Evolutionary conservation across 1,140 invertebrate genomes (phyloP), one percentile per base, ranked within the genome.

Genomic region (Aphis gossypii): DNA sequence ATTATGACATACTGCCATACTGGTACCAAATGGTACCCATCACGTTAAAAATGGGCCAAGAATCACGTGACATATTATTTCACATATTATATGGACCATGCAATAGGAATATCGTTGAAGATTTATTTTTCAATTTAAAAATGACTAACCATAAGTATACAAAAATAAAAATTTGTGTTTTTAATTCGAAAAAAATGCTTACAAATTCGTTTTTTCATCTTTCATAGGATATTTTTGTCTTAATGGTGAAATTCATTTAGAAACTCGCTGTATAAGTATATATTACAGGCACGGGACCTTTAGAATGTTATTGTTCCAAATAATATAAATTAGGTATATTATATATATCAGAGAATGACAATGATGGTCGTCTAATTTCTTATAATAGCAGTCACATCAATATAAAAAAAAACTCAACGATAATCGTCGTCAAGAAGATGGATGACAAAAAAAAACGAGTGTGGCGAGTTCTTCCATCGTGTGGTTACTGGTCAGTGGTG

Each of bases 391-490:
- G 14, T 76, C 60, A 76, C 14, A 76, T n/a, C 60, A 14, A 18
- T 11, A n/a, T 18, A 83, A 83, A 83, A 38, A 82, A 38, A 44
- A 84, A 0, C 0, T 23, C 2, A 23, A 84, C 41, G 8, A 46
- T 46, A 18, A 46, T 20, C 2, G 44, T n/a, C 44, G 25, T 44
- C 41, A 11, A 86, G 84, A 86, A 25, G 35, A 84, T 84, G 23
- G 41, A 84, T 84, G 41, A 84, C 20, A 84, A 84, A 84, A 84
- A 86, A 44, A 86, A 86, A 86, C 84, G 84, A 86, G 84, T 86
- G 44, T 46, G 44, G 84, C 6, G 11, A 86, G 44, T 86, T 86
- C 84, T 86, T 86, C 23, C n/a, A 86, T 46, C 44, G 84, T 41
- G 83, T n/a, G 44, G 84, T 86, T 44, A 46, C 30, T 68, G 60